Conservation (phyloP, 2,888 invertebrate species). For the Clivina fossor region DNA sequence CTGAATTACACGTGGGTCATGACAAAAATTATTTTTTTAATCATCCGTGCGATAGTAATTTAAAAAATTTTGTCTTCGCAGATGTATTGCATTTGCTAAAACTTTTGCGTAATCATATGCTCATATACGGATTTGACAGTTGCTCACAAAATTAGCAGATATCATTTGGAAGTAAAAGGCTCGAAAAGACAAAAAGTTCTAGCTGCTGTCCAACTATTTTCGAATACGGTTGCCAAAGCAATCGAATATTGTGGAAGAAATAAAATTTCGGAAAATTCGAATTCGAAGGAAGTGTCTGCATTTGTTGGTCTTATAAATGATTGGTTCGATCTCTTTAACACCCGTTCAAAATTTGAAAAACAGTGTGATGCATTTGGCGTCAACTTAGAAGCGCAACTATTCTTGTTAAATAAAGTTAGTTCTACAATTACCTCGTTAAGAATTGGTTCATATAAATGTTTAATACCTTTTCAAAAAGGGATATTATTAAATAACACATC, state of each 20-base stretch:
- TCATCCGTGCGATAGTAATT: neutral
- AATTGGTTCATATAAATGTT: slow-evolving; percentile 36
- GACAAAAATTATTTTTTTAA: neutral
- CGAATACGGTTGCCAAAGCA: neutral
- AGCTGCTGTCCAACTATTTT: neutral
- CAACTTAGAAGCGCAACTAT: slow-evolving; percentile 36
- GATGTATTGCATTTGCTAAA: neutral
- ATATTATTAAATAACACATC: slow-evolving; percentile 34
- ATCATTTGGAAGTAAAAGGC: neutral
- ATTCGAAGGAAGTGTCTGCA: slow-evolving; percentile 17
- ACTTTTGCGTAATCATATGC: neutral
- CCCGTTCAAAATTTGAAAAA: slow-evolving; percentile 22
- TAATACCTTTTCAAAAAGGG: slow-evolving; percentile 36
- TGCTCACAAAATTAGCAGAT: neutral
- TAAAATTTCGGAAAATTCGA: slow-evolving; percentile 15
- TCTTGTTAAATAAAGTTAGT: slow-evolving; percentile 34
- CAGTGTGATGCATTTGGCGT: too few species aligned
- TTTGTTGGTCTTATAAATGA: slow-evolving; percentile 26
- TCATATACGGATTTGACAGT: neutral
- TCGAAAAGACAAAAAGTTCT: neutral
- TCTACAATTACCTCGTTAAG: slow-evolving; percentile 34
- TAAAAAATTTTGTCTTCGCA: neutral
- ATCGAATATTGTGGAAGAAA: neutral
- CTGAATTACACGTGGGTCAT: neutral
- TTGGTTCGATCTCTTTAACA: slow-evolving; percentile 35